A percentile compares a stretch with the other conserved stretches of the same genome.
Conservation (phyloP, 2,113 vertebrate species). For the Stigmatopora nigra region DNA sequence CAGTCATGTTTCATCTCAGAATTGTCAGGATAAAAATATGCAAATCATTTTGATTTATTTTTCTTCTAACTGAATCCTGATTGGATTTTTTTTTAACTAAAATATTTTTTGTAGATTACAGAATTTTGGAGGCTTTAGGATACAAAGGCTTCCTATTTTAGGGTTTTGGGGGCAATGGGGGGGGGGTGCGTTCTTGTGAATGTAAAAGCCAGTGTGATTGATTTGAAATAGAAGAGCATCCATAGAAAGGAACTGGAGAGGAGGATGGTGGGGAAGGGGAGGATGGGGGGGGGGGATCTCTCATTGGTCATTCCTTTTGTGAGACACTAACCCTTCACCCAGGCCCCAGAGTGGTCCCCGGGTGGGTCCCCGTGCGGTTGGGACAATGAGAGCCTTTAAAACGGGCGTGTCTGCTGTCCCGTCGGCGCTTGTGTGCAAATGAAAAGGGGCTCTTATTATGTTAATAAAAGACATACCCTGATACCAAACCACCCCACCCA, state of each 20-base stretch:
- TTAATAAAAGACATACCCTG: slow-evolving; percentile 39
- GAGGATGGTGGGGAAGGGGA: not conserved
- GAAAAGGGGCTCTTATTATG: slow-evolving; percentile 71
- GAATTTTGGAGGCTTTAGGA: not conserved
- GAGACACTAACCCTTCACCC: slow-evolving; percentile 65
- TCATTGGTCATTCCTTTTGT: slow-evolving; percentile 47
- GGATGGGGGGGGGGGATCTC: slow-evolving; percentile 17
- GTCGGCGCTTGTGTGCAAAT: slow-evolving; percentile 70
- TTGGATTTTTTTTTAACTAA: not conserved
- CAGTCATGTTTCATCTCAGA: too few relatives aligned
- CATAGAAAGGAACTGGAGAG: not conserved
- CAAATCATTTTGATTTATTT: not conserved
- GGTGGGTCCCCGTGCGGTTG: slow-evolving; percentile 45
- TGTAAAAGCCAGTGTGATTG: slow-evolving; percentile 67
- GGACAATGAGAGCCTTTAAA: slow-evolving; percentile 68
- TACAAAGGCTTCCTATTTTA: not conserved
- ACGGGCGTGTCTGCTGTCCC: slow-evolving; percentile 63
- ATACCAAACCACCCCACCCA: not conserved
- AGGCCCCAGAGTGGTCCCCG: slow-evolving; percentile 51
- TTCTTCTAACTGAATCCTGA: not conserved
- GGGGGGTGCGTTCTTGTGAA: slow-evolving; percentile 26
- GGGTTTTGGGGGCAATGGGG: slow-evolving; percentile 20
- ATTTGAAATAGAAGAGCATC: slow-evolving; percentile 63
- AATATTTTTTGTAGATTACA: not conserved
- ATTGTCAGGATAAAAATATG: too few relatives aligned